Base-by-base conservation (phyloP, 2,888 invertebrate species). In the Dasypogon diadema region DNA sequence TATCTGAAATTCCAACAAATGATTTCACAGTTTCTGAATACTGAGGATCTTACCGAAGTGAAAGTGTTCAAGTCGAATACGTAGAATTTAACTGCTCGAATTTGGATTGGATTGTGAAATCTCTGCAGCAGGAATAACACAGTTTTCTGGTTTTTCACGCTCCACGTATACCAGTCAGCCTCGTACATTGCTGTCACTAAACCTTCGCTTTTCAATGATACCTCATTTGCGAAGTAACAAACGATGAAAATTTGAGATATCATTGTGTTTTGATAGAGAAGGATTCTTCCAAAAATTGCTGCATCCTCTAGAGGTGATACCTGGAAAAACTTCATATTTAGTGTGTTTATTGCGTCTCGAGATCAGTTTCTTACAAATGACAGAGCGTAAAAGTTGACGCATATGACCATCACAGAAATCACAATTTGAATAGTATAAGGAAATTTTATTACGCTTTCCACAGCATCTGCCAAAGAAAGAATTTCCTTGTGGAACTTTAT, bases 201-300 rank as follows among this genome's bases (percentile, higher is more conserved):
- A 46, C 10, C 3, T 24, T n/a, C 46, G 48, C 65, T 65, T 24
- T 65, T 65, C 5, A 2, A 12, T 5, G 65, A 65, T 10, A 65
- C 22, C 8, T 46, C 42, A 22, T 65, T 65, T n/a, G 46, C 46
- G 14, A 24, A 46, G 37, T 65, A 65, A 26, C 65, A 65, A 4
- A 65, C 24, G 10, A 65, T n/a, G 14, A 65, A 65, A 42, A 65
- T 65, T 65, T 65, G 65, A 24, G 26, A 24, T 21, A 22, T 46
- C 46, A 65, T 24, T 0, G 46, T 14, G 2, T 46, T 22, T 46
- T 22, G 46, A 8, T 46, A 65, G 1, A 46, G 46, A 1, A 65
- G 8, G 46, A 12, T 42, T 65, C 12, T n/a, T 16, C 16, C 24
- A 46, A 48, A 65, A 18, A 18, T 46, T 6, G 24, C 0, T n/a